Evolutionary conservation across 2,113 vertebrate genomes (phyloP), one percentile per base, ranked within the genome.

Genomic region (Albula goreensis): DNA sequence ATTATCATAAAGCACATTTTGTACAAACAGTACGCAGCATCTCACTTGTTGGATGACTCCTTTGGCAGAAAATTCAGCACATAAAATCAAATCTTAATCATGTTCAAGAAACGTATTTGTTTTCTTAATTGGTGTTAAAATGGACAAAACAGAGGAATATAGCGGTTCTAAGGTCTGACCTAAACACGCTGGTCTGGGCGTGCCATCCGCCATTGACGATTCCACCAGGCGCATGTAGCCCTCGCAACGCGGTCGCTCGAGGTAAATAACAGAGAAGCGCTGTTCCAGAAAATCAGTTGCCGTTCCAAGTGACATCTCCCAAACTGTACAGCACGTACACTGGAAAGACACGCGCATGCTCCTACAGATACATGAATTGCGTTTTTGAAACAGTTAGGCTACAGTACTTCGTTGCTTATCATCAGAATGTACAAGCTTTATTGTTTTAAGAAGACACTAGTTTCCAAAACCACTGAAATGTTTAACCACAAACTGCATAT

Each of bases 171-270:
- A 60, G 49, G 53, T 85, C 60, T 31, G 31, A 9, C 56, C 10
- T 78, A 77, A 9, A 31, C 17, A 15, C 85, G 87, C 89, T 41
- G 85, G 78, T 2, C 2, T 88, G 90, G 93, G 92, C 87, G 93
- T 53, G 89, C 85, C 52, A 89, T 90, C 92, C 95, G 96, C 96
- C 96, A 96, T 97, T 96, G 95, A 91, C 89, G 88, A 92, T 83
- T 88, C 48, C 25, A 49, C 66, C 51, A 85, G 83, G 5, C 57
- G 89, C 91, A 82, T 94, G 94, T 94, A 94, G 89, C 80, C 81
- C 91, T 87, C 88, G 86, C 63, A 4, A 49, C 70, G 25, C 78
- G 9, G n/a, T 50, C 2, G 78, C 85, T n/a, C 56, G 49, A 31
- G 13, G 19, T 83, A 78, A 83, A 70, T 41, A 63, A 50, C 5